phyloP scores from a whole-genome alignment of 2,888 invertebrate species.

The Papilio elwesi region DNA sequence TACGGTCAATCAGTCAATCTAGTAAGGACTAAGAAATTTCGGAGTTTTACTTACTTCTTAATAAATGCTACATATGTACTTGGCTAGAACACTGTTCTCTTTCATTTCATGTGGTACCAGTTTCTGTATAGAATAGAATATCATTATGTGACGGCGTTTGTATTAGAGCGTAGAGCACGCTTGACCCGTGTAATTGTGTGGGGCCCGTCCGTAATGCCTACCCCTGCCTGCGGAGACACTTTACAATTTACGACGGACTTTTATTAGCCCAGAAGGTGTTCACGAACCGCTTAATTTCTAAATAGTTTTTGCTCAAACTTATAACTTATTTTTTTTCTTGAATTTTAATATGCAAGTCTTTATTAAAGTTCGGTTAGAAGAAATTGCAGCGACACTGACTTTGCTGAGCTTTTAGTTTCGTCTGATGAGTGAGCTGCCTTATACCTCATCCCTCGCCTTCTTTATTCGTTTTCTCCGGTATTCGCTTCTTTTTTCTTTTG shows the following conservation, averaged over 20 bases:
- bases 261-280: constrained; percentile 31
- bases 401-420: background rate
- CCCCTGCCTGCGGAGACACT: constrained; percentile 41
- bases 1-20: too few relatives aligned
- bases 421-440: too few relatives aligned
- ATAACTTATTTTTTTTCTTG: too few relatives aligned
- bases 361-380: too few relatives aligned
- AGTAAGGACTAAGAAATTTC: too few relatives aligned
- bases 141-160: constrained; percentile 54
- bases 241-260: constrained; percentile 54
- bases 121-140: constrained; percentile 43
- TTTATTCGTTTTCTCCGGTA: too few relatives aligned
- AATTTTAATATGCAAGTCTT: too few relatives aligned
- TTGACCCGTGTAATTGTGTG: constrained; percentile 75
- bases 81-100: background rate
- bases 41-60: too few relatives aligned
- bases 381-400: background rate
- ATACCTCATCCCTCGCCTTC: too few relatives aligned
- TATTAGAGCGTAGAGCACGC: constrained; percentile 63
- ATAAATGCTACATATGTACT: too few relatives aligned
- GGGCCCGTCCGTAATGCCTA: constrained; percentile 18
- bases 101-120: constrained; percentile 3
- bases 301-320: constrained; percentile 8
- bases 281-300: constrained; percentile 26
- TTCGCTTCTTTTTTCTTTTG: too few relatives aligned